Evolutionary conservation across 2,113 vertebrate genomes (phyloP).

Genomic region (Aptenodytes patagonicus): DNA sequence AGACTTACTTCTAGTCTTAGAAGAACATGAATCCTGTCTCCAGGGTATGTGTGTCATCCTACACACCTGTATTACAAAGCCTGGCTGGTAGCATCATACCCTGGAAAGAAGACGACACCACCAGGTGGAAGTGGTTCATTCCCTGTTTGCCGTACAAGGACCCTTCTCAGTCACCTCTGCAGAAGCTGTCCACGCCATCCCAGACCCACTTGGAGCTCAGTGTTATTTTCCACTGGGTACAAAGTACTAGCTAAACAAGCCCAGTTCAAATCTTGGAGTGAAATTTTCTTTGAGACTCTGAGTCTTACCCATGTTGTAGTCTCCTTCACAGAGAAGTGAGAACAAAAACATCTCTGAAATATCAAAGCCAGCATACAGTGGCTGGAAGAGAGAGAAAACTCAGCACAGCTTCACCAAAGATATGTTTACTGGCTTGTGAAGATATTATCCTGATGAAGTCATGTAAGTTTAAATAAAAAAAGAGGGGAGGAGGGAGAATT

Average conservation of each 20-base stretch:
- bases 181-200: background rate
- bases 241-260: background rate
- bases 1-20: background rate
- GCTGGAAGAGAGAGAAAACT: background rate
- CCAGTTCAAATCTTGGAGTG: background rate
- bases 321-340: background rate
- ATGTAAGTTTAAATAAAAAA: background rate
- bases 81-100: background rate
- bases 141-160: background rate
- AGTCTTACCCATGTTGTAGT: background rate
- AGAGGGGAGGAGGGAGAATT: background rate
- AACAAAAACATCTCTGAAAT: background rate
- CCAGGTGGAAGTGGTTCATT: background rate
- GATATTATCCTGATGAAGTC: background rate
- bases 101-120: background rate
- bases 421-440: background rate
- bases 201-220: background rate
- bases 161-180: background rate
- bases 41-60: conserved; percentile 19
- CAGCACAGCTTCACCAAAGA: background rate
- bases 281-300: background rate
- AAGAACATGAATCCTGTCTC: background rate
- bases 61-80: background rate
- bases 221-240: background rate
- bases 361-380: background rate